These are phyloP conservation scores for Euwallacea similis DNA, from an alignment of 1,140 invertebrate genomes.

Conservation along the genomic window DNA sequence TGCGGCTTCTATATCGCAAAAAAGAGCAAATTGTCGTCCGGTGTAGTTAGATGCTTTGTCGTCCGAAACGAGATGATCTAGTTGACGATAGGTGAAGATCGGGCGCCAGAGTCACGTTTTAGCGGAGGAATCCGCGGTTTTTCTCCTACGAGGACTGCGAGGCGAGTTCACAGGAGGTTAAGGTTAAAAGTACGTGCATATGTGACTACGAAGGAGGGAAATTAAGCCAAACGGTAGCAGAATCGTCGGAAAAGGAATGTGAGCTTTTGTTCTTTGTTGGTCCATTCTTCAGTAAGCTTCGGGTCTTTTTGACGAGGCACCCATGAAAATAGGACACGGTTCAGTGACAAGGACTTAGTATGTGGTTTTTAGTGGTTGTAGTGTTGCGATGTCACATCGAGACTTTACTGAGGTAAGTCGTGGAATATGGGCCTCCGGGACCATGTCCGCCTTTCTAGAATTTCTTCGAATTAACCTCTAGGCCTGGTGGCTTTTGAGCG, in stretches of 20 bases:
- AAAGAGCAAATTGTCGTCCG: conserved; percentile 7
- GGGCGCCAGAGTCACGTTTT: conserved; percentile 6
- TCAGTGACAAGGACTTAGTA: conserved; percentile 8
- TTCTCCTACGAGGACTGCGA: conserved; percentile 8
- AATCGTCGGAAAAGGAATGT: not conserved
- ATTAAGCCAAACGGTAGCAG: conserved; percentile 17
- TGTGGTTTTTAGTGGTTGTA: conserved; percentile 18
- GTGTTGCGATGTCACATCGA: conserved; percentile 49
- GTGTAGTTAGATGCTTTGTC: not conserved
- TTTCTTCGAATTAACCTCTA: too few species aligned
- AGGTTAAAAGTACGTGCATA: conserved; percentile 39
- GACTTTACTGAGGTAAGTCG: conserved; percentile 52
- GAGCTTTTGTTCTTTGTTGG: conserved; percentile 13
- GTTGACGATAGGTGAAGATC: not conserved
- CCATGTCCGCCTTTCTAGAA: too few species aligned
- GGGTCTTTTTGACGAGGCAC: not conserved
- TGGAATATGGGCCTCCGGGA: too few species aligned
- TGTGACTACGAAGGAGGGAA: conserved; percentile 12
- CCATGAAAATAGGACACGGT: not conserved
- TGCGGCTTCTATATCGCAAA: not conserved
- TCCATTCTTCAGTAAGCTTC: not conserved
- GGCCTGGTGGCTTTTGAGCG: too few species aligned
- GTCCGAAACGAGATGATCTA: not conserved
- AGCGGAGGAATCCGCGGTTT: conserved; percentile 19
- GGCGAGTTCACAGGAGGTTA: conserved; percentile 37